Evolutionary conservation across 2,888 invertebrate species (phyloP).

Genomic region (Andricus curvator): DNA sequence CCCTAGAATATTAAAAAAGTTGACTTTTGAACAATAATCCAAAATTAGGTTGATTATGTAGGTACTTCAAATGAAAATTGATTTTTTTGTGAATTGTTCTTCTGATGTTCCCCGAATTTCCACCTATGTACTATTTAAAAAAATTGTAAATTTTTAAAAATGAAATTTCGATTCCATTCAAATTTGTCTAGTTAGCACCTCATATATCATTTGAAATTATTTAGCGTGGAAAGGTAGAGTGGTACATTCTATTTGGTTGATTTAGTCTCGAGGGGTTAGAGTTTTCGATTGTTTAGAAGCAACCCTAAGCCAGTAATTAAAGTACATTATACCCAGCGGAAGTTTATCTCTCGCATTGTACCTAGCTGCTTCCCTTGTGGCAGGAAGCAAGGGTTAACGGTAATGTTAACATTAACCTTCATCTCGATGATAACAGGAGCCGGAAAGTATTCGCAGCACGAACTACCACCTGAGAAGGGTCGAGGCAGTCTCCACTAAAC

Average conservation of each 20-base stretch:
- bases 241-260: slow-evolving; percentile 17
- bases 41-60: no score
- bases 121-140: no score
- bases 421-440: slow-evolving; percentile 34
- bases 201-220: neutral
- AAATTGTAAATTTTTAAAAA: no score
- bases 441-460: slow-evolving; percentile 42
- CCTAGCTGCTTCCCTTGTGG: slow-evolving; percentile 22
- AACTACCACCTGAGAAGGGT: slow-evolving; percentile 25
- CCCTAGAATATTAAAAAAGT: no score
- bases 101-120: no score
- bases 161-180: no score
- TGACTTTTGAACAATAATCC: no score
- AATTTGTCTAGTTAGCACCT: no score
- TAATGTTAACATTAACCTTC: slow-evolving; percentile 43
- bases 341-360: slow-evolving; percentile 50
- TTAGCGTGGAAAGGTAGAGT: neutral
- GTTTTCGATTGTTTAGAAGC: slow-evolving; percentile 38
- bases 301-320: slow-evolving; percentile 51
- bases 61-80: no score
- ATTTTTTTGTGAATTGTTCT: no score
- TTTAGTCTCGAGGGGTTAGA: slow-evolving; percentile 18
- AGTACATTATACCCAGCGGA: slow-evolving; percentile 55
- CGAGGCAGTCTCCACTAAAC: slow-evolving; percentile 4
- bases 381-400: slow-evolving; percentile 35